Evolutionary conservation across 2,888 invertebrate genomes (phyloP).

Genomic region (Hemithea aestivaria): DNA sequence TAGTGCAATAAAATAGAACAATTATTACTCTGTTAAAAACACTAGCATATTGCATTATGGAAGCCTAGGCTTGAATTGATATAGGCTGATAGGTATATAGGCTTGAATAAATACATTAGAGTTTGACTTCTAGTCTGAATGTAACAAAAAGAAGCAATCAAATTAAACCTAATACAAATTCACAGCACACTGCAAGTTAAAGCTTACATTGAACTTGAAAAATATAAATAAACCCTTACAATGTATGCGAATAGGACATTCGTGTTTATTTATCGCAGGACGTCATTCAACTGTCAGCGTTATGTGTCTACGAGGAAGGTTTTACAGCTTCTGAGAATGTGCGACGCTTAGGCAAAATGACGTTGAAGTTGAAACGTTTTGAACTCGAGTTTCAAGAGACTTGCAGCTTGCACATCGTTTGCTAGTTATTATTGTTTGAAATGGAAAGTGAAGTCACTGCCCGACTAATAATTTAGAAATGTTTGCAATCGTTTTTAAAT

Average conservation of each 20-base stretch:
- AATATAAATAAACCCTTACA: conserved; percentile 18
- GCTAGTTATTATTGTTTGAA: no score
- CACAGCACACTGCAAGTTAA: conserved; percentile 1
- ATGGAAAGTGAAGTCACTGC: no score
- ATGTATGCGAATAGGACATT: conserved; percentile 39
- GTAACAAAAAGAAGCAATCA: conserved; percentile 12
- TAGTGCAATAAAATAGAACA: no score
- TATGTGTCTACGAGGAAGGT: conserved; percentile 44
- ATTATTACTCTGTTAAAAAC: no score
- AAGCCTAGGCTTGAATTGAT: no score
- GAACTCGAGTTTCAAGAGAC: conserved; percentile 9
- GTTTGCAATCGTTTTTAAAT: no score
- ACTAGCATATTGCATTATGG: no score
- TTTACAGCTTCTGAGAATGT: conserved; percentile 39
- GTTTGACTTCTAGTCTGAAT: no score
- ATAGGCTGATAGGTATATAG: no score
- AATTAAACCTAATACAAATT: conserved; percentile 19
- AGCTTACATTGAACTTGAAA: conserved; percentile 5
- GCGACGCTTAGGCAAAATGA: conserved; percentile 4
- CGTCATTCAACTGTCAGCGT: conserved; percentile 33
- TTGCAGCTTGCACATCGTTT: conserved; percentile 18
- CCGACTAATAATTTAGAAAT: no score
- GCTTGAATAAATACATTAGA: no score
- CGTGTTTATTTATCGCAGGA: conserved; percentile 34
- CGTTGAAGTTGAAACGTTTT: conserved; percentile 13